phyloP scores from a whole-genome alignment of 2,888 invertebrate species.

The Parascotia fuliginaria region DNA sequence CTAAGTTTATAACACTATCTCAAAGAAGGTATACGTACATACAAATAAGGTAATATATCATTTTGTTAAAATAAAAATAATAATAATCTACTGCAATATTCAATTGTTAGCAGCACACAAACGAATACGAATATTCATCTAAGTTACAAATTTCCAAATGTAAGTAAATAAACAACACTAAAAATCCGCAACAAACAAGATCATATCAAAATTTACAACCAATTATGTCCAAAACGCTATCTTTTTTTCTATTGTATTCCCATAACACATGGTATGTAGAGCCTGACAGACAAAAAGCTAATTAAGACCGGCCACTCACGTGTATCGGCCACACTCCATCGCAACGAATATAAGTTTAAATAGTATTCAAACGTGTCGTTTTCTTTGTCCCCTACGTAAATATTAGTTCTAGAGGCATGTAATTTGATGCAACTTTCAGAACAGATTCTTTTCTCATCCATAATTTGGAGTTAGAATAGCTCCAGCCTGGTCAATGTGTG shows the following conservation, averaged over 20 bases:
- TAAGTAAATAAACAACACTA: no score
- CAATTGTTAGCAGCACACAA: no score
- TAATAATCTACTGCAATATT: no score
- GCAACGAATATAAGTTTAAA: conserved; percentile 20
- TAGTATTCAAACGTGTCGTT: conserved; percentile 21
- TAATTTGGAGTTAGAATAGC: no score
- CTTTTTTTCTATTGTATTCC: conserved; percentile 9
- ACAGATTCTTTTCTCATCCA: no score
- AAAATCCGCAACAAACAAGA: background rate
- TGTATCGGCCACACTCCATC: conserved; percentile 36
- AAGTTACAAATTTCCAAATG: no score
- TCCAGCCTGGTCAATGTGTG: no score
- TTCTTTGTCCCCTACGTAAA: conserved; percentile 12
- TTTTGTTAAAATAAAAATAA: no score
- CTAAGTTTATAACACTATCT: no score
- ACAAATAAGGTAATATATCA: no score
- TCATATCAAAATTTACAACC: conserved; percentile 1
- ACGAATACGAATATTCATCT: no score
- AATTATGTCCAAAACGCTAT: conserved; percentile 5
- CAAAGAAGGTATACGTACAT: no score
- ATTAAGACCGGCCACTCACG: conserved; percentile 44
- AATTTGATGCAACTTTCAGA: conserved; percentile 3
- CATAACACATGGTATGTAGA: conserved; percentile 41
- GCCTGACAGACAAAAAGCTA: conserved; percentile 53
- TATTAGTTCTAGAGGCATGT: conserved; percentile 17